phyloP scores from a whole-genome alignment of 2,888 invertebrate genomes.

The Xylota sylvarum region DNA sequence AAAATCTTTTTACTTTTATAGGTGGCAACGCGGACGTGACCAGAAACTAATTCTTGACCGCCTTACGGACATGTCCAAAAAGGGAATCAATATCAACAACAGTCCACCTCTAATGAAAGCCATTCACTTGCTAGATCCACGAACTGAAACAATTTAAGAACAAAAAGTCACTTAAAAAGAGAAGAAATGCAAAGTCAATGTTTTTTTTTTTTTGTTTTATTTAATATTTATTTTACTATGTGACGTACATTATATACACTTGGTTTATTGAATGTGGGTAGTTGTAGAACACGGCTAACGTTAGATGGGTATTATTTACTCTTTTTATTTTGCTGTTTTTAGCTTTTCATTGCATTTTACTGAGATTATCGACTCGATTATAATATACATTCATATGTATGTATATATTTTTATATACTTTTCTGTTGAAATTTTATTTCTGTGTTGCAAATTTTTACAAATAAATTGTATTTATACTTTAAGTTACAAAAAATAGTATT shows the following conservation, averaged over 20 bases:
- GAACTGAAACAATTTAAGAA: slow-evolving; percentile 83
- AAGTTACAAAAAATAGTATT: neutral
- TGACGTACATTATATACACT: slow-evolving; percentile 8
- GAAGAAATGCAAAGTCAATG: neutral
- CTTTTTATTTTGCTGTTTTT: neutral
- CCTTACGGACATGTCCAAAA: slow-evolving; percentile 87
- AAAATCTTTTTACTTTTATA: slow-evolving; percentile 80
- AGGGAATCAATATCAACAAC: slow-evolving; percentile 89
- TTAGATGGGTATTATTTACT: slow-evolving; percentile 45
- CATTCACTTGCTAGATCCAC: slow-evolving; percentile 87
- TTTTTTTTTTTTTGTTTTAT: slow-evolving; percentile 22
- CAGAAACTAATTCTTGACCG: slow-evolving; percentile 87
- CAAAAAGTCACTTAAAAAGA: neutral
- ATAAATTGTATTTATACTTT: slow-evolving; percentile 14
- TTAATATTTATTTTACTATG: slow-evolving; percentile 58
- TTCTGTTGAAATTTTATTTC: slow-evolving; percentile 30
- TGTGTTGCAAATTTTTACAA: slow-evolving; percentile 12
- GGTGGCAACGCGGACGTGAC: slow-evolving; percentile 88
- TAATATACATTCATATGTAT: slow-evolving; percentile 1
- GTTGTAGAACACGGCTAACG: neutral
- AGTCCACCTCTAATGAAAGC: slow-evolving; percentile 87
- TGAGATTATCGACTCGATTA: slow-evolving; percentile 70
- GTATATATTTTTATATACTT: slow-evolving; percentile 20
- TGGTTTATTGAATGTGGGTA: slow-evolving; percentile 21
- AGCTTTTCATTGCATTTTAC: slow-evolving; percentile 58